Percentiles rank a stretch among this genome's conserved stretches.
Conservation (phyloP, 2,113 vertebrate genomes). For the Burhinus oedicnemus region DNA sequence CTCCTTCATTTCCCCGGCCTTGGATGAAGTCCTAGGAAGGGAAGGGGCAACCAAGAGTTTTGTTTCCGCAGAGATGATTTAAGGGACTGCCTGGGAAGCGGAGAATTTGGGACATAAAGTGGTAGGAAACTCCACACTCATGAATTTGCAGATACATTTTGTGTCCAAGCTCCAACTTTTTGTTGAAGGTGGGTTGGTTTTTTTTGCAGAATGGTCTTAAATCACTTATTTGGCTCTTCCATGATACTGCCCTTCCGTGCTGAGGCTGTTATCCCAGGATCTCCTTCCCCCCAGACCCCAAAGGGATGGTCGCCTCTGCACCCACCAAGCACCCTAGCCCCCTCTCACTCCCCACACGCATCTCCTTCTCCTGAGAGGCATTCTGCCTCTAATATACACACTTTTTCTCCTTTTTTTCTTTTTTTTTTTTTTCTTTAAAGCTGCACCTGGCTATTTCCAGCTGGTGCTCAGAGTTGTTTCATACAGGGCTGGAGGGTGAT, state of each 20-base stretch:
- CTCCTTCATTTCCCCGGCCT: too few relatives aligned
- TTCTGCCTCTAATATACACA: background rate
- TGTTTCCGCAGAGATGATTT: background rate
- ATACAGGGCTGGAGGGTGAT: background rate
- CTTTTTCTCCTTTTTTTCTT: background rate
- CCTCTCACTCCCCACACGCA: background rate
- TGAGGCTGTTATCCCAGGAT: background rate
- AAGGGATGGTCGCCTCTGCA: background rate
- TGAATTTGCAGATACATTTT: background rate
- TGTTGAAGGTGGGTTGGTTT: background rate
- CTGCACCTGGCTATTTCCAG: background rate
- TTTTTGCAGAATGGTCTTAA: background rate
- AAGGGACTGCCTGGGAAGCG: background rate
- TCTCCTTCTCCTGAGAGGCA: background rate
- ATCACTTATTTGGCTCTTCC: background rate
- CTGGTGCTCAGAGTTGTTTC: background rate
- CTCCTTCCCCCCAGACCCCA: too few relatives aligned
- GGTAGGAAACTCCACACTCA: background rate
- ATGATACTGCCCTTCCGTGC: accelerated
- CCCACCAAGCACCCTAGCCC: too few relatives aligned
- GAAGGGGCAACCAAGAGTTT: background rate
- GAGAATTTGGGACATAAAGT: background rate
- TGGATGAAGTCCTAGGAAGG: background rate
- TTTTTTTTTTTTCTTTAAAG: background rate
- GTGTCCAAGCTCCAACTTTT: background rate